Evolutionary conservation across 2,888 invertebrate genomes (phyloP), one percentile per base, ranked within the genome.

Genomic region (Acrocyrtus sp.): DNA sequence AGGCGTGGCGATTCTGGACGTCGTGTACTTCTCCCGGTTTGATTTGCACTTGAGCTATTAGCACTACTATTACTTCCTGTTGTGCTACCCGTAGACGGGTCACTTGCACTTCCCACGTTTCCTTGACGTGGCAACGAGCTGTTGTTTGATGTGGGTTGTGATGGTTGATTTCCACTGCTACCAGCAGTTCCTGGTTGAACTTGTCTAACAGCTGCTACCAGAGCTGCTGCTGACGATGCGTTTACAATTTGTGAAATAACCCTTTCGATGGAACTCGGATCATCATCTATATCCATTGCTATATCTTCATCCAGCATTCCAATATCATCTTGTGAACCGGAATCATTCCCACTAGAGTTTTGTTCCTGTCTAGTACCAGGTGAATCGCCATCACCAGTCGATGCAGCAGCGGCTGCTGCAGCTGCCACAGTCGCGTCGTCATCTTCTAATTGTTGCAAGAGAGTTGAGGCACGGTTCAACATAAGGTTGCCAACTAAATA

Each of bases 191-290:
- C 53, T 19, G 43, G 34, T n/a, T 53, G 53, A 41, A 63, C 74
- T 53, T 60, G 62, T 39, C 78, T 39, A 24, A 76, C 57, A 17
- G 75, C 68, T n/a, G 72, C 68, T 21, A 76, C 65, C 3, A 78
- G 60, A 21, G 74, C 76, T 19, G 78, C 78, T 4, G 77, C 67
- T 0, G 78, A 74, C 10, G 76, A 75, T 5, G 74, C 78, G 27
- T 76, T 74, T 3, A 77, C 77, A n/a, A 76, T 77, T 68, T 78
- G 78, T 27, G 76, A 75, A 43, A 80, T 75, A 73, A 80, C 75
- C 27, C 76, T 58, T 27, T 75, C 76, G 8, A 80, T 68, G 3
- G 77, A 72, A 10, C 54, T 67, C 10, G 68, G 57, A 47, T 76
- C 78, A 15, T 61, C 58, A 39, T 60, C 66, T 26, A 80, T 43